Conservation (phyloP, 2,797 vertebrate genomes). For the Luscinia luscinia region DNA sequence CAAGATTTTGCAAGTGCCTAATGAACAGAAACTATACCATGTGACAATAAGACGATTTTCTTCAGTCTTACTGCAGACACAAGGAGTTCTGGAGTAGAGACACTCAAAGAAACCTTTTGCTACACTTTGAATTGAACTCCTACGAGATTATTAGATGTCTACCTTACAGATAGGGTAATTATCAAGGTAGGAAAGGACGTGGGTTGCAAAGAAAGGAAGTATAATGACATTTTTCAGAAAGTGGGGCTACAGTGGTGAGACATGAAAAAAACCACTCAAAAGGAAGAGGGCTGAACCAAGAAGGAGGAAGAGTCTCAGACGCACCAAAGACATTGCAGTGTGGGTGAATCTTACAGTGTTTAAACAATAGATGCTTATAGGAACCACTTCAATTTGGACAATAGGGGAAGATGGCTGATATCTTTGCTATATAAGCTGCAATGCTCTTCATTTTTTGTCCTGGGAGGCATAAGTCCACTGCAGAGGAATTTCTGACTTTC, state of each 20-base stretch:
- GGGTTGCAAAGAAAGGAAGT: not conserved
- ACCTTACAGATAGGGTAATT: not conserved
- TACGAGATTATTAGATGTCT: constrained; percentile 17
- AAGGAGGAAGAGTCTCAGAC: not conserved
- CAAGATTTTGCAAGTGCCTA: constrained; percentile 36
- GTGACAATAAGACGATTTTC: not conserved
- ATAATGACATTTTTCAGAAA: not conserved
- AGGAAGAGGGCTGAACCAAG: not conserved
- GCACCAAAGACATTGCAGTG: not conserved
- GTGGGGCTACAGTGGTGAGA: not conserved
- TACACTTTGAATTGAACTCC: not conserved
- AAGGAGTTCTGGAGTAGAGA: not conserved
- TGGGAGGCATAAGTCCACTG: not conserved
- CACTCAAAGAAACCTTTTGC: not conserved
- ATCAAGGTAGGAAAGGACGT: not conserved
- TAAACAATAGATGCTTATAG: not conserved
- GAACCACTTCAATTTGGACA: not conserved
- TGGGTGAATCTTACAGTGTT: not conserved
- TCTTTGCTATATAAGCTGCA: not conserved
- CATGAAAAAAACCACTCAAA: not conserved
- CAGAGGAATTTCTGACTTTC: not conserved
- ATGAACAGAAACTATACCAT: constrained; percentile 6
- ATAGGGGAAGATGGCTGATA: not conserved
- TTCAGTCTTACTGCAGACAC: not conserved
- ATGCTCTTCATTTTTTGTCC: not conserved